phyloP scores from a whole-genome alignment of 1,140 invertebrate genomes.

The Meloidogyne floridensis region DNA sequence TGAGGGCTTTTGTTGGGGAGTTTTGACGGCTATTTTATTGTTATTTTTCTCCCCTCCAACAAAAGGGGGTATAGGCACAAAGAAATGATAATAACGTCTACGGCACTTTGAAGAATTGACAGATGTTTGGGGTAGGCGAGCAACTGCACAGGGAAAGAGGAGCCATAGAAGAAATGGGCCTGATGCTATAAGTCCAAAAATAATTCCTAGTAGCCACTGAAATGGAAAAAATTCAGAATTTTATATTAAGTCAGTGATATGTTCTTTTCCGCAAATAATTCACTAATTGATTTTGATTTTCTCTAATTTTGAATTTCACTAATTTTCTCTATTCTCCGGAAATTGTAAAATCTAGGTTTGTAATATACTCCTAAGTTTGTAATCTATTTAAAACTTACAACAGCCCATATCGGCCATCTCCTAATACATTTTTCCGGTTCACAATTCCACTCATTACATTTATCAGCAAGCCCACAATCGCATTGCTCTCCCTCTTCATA shows the following conservation, averaged over 20 bases:
- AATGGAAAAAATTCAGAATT: neutral
- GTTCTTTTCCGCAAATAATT: too few species aligned
- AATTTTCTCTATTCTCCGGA: too few species aligned
- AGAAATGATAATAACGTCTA: slow-evolving; percentile 15
- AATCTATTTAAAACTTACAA: slow-evolving; percentile 31
- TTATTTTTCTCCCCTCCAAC: neutral
- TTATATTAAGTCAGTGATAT: too few species aligned
- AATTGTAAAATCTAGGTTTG: too few species aligned
- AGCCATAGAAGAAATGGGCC: neutral
- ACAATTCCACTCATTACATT: slow-evolving; percentile 46
- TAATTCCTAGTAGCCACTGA: slow-evolving; percentile 4
- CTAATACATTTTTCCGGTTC: slow-evolving; percentile 40
- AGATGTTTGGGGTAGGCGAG: neutral
- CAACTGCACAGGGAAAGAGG: slow-evolving; percentile 18
- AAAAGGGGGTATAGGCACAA: slow-evolving; percentile 1
- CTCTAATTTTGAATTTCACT: too few species aligned
- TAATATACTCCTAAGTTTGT: too few species aligned
- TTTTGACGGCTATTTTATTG: neutral
- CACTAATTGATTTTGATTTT: too few species aligned
- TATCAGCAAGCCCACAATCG: slow-evolving; percentile 40
- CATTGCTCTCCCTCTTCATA: slow-evolving; percentile 38
- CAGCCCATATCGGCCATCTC: slow-evolving; percentile 35
- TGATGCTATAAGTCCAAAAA: neutral
- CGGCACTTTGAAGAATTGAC: neutral
- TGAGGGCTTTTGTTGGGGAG: neutral